phyloP scores from a whole-genome alignment of 2,888 invertebrate species.

The Eurois occulta region DNA sequence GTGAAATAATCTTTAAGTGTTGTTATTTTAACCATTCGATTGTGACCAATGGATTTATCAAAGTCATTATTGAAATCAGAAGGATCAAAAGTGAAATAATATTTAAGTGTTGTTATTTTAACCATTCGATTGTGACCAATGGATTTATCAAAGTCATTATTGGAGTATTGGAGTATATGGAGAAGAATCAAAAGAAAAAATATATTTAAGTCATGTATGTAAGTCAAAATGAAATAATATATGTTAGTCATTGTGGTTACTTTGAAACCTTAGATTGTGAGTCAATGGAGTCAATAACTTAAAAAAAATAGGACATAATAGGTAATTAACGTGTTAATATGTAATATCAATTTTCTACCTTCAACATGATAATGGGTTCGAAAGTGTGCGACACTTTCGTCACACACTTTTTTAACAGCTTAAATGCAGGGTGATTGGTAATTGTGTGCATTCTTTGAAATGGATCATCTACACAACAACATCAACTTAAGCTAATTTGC shows the following conservation, averaged over 20 bases:
- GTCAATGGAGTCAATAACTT: neutral
- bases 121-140: too few species aligned
- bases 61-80: too few species aligned
- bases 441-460: neutral
- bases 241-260: neutral
- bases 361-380: neutral
- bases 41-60: too few species aligned
- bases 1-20: too few species aligned
- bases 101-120: too few species aligned
- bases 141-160: too few species aligned
- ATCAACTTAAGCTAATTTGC: neutral
- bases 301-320: neutral
- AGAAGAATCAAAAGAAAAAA: too few species aligned
- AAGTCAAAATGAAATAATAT: too few species aligned
- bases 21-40: too few species aligned
- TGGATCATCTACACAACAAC: neutral
- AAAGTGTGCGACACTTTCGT: neutral
- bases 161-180: too few species aligned
- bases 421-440: neutral
- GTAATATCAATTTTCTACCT: neutral
- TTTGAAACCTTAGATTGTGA: neutral
- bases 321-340: neutral
- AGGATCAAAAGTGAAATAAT: too few species aligned
- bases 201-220: too few species aligned
- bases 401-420: neutral